Evolutionary conservation across 2,888 invertebrate species (phyloP), one percentile per base, ranked within the genome.

Genomic region (Rutpela maculata): DNA sequence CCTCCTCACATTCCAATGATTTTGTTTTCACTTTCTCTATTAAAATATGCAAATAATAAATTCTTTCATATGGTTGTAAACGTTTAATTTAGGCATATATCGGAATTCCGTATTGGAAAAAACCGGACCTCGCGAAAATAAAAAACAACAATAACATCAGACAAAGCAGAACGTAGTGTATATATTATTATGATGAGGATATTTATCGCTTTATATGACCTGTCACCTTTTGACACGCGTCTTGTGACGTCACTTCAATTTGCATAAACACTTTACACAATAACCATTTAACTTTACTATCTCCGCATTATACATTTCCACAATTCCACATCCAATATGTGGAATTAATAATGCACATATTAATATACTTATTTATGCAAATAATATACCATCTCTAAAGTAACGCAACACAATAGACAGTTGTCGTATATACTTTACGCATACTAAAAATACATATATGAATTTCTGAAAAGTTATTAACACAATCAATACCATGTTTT

Each of bases 171-270:
- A 56, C 66, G 77, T 79, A 75, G 75, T 83, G 81, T 82, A 78
- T 76, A 78, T 76, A 76, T 70, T 76, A 76, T 70, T 79, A 76
- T 79, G 57, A 76, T 80, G 57, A 76, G 74, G 76, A 74, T 80
- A 82, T 80, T 84, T 83, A 83, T 81, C 82, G 80, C 77, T 74
- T 71, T 73, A 60, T 77, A 78, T 84, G 82, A 84, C 84, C 82
- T 82, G 80, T 81, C 83, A 82, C 83, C 82, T 82, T 79, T 79
- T 80, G 82, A 83, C 84, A 83, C 82, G 81, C 80, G 82, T 78
- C 80, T 81, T 75, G 62, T 81, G 75, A 78, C 81, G 84, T 84
- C 81, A 82, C 70, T 43, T 57, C 43, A 71, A 79, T 81, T 82
- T 82, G 78, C 82, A 81, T 81, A 83, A 79, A 78, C 71, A 79